Evolutionary conservation across 1,140 invertebrate species (phyloP).

Genomic region (Neotoxoptera formosana): DNA sequence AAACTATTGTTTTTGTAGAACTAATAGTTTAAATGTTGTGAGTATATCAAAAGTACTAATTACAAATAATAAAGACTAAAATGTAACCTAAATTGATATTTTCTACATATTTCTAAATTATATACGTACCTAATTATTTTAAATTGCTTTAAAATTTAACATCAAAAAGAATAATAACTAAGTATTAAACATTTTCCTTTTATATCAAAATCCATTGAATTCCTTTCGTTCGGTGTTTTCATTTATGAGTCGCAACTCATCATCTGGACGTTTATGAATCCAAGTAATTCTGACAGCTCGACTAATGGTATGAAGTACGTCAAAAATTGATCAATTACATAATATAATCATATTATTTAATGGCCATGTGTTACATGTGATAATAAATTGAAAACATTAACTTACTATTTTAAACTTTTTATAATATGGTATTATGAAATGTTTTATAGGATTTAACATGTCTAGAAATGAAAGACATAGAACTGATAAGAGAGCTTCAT

Average conservation of each 20-base stretch:
- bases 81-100: background rate
- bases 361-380: slow-evolving; percentile 8
- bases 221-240: slow-evolving; percentile 41
- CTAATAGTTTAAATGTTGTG: background rate
- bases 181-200: slow-evolving; percentile 23
- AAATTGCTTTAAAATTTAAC: background rate
- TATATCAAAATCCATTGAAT: background rate
- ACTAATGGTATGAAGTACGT: slow-evolving; percentile 57
- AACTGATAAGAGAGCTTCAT: slow-evolving; percentile 48
- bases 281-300: slow-evolving; percentile 57
- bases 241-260: slow-evolving; percentile 43
- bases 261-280: slow-evolving; percentile 50
- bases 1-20: background rate
- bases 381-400: slow-evolving; percentile 23
- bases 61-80: background rate
- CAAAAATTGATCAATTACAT: slow-evolving; percentile 55
- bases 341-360: slow-evolving; percentile 40
- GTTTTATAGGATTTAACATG: slow-evolving; percentile 44
- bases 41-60: background rate
- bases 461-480: slow-evolving; percentile 55
- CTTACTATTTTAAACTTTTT: background rate
- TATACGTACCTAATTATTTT: background rate
- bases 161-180: background rate
- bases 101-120: background rate
- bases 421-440: background rate